Evolutionary conservation across 2,888 invertebrate species (phyloP).

Genomic region (Aethes cnicana): DNA sequence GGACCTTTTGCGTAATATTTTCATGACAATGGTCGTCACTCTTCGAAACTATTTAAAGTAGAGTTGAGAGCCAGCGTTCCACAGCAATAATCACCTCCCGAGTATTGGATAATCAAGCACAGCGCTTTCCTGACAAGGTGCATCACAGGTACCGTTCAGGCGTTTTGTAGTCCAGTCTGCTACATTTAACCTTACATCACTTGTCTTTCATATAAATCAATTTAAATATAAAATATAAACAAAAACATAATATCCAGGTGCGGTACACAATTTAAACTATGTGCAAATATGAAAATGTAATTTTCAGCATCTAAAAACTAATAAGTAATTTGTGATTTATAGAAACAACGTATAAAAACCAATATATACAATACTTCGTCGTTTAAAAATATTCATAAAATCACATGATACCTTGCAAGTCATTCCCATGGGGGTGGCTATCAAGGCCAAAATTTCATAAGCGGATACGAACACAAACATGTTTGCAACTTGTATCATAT

Average conservation of each 20-base stretch:
- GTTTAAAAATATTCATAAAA: conserved; percentile 38
- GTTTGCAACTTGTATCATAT: conserved; percentile 11
- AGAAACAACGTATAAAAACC: conserved; percentile 40
- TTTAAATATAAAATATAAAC: conserved; percentile 39
- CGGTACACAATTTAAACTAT: conserved; percentile 42
- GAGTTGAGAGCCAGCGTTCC: conserved; percentile 58
- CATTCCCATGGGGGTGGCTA: conserved; percentile 31
- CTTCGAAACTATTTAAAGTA: conserved; percentile 26
- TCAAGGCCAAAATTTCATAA: conserved; percentile 7
- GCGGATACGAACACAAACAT: conserved; percentile 18
- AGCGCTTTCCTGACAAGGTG: conserved; percentile 38
- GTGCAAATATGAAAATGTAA: conserved; percentile 42
- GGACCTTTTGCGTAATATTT: background rate
- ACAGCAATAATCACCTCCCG: conserved; percentile 38
- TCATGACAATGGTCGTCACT: conserved; percentile 15
- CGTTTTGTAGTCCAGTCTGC: conserved; percentile 36
- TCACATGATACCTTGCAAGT: conserved; percentile 39
- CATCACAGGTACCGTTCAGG: conserved; percentile 47
- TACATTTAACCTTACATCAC: conserved; percentile 40
- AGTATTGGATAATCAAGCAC: conserved; percentile 32
- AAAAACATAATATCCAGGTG: conserved; percentile 54
- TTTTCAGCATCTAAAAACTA: conserved; percentile 50
- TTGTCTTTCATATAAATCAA: conserved; percentile 64
- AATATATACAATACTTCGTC: conserved; percentile 45
- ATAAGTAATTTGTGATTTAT: conserved; percentile 36